These are phyloP conservation scores for Coregonus sp. DNA, from an alignment of 2,797 vertebrate genomes.

Conservation along the genomic window DNA sequence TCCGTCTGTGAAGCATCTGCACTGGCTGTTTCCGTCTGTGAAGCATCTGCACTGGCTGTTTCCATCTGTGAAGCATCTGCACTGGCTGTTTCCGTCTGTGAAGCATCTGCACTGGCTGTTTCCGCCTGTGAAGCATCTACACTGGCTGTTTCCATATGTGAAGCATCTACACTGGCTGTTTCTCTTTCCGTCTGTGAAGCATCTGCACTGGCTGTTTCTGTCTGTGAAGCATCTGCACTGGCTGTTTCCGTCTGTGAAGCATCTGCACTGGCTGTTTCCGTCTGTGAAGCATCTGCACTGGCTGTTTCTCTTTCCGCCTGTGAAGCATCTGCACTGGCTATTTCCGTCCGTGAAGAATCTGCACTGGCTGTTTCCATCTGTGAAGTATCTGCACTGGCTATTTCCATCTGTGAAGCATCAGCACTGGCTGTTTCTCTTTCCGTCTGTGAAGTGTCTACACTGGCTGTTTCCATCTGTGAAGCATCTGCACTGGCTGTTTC, in stretches of 20 bases:
- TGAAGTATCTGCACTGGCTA: accelerated
- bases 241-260: not conserved
- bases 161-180: not conserved
- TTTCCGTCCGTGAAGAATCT: not conserved
- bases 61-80: too few relatives aligned
- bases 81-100: not conserved
- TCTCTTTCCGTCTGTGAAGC: not conserved
- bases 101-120: not conserved
- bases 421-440: not conserved
- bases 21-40: not conserved
- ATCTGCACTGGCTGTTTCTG: not conserved
- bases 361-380: not conserved
- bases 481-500: not conserved
- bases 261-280: not conserved
- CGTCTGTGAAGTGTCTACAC: not conserved
- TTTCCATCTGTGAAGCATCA: not conserved
- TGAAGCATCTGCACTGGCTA: not conserved
- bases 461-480: not conserved
- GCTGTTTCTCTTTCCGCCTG: not conserved
- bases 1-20: not conserved
- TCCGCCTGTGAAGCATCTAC: not conserved
- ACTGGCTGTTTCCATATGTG: not conserved
- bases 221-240: not conserved
- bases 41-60: too few relatives aligned
- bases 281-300: not conserved